Evolutionary conservation across 2,888 invertebrate genomes (phyloP), one percentile per base, ranked within the genome.

Genomic region (Drosophila sordidula): DNA sequence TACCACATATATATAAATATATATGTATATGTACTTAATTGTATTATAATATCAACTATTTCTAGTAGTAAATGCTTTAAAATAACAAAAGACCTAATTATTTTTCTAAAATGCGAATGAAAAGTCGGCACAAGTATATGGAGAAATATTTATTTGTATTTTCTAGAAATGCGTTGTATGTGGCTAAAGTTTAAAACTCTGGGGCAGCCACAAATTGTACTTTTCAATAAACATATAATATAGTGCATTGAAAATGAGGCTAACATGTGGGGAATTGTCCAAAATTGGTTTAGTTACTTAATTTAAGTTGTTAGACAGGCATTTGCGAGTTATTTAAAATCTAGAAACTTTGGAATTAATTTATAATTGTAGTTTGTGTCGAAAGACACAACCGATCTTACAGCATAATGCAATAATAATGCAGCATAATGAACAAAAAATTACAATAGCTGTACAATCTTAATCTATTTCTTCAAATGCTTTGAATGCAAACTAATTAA

Each of bases 91-190:
- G 36, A 58, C 18, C 32, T 55, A 41, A 51, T 34, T 58, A 52
- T 58, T 62, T 75, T 56, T 67, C 22, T 44, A 51, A 57, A 50
- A 56, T 39, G 22, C n/a, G 25, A 69, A 46, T 29, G 57, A 57
- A 54, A 56, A 51, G 47, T 39, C 50, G 26, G 46, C 61, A 50
- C 44, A 32, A 61, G 39, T 59, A 61, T 16, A 41, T 41, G 39
- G 46, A 54, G 39, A 45, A 39, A n/a, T 45, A 44, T 42, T 34
- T 18, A 22, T 52, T 61, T 70, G 54, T 65, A 74, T 74, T 61
- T 57, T 34, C 4, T 34, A 41, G 39, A 70, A 74, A 74, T 75
- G 61, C 52, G 70, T 49, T 44, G 4, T 34, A 34, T 41, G 26
- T 44, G 44, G 47, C 26, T 16, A 0, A 36, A 46, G 39, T 22